These are phyloP conservation scores for Drosophila affinis DNA, from an alignment of 2,888 invertebrate species.

Conservation along the genomic window DNA sequence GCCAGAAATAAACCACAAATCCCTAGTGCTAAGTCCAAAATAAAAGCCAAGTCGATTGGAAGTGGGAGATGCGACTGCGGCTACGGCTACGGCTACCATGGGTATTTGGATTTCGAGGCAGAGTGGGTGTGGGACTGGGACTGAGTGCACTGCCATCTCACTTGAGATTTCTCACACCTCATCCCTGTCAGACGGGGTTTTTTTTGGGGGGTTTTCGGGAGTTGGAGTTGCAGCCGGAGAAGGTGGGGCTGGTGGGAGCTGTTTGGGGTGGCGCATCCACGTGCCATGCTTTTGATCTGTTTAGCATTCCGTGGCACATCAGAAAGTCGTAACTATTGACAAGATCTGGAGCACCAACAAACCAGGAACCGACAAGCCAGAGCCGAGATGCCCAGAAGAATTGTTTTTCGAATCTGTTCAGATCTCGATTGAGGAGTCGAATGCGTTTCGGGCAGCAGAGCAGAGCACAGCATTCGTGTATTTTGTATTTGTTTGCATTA, in stretches of 20 bases:
- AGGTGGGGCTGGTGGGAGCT: slow-evolving; percentile 3
- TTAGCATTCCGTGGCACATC: slow-evolving; percentile 77
- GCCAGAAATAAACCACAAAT: slow-evolving; percentile 74
- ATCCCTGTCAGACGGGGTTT: slow-evolving; percentile 39
- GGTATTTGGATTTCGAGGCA: slow-evolving; percentile 21
- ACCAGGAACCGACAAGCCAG: neutral
- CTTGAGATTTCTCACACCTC: slow-evolving; percentile 75
- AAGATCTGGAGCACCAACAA: slow-evolving; percentile 56
- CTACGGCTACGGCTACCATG: slow-evolving; percentile 1
- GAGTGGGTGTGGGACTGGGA: slow-evolving; percentile 14
- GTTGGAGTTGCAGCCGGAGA: slow-evolving; percentile 4
- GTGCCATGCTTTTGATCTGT: slow-evolving; percentile 72
- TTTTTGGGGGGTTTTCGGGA: slow-evolving; percentile 1
- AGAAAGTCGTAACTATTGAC: slow-evolving; percentile 75
- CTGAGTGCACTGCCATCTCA: slow-evolving; percentile 63
- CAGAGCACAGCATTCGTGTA: slow-evolving; percentile 39
- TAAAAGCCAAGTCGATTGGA: slow-evolving; percentile 43
- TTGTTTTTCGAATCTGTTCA: slow-evolving; percentile 6
- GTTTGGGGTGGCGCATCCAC: slow-evolving; percentile 32
- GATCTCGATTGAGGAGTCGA: slow-evolving; percentile 5
- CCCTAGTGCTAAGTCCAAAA: slow-evolving; percentile 67
- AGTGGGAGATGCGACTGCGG: slow-evolving; percentile 36
- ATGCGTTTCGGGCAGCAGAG: slow-evolving; percentile 13
- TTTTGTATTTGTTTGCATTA: slow-evolving; percentile 73
- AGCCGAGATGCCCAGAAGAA: slow-evolving; percentile 11